A percentile compares a stretch with the other conserved stretches of the same genome.
phyloP scores from a whole-genome alignment of 2,797 vertebrate species.

The Muraenolepis orangiensis region DNA sequence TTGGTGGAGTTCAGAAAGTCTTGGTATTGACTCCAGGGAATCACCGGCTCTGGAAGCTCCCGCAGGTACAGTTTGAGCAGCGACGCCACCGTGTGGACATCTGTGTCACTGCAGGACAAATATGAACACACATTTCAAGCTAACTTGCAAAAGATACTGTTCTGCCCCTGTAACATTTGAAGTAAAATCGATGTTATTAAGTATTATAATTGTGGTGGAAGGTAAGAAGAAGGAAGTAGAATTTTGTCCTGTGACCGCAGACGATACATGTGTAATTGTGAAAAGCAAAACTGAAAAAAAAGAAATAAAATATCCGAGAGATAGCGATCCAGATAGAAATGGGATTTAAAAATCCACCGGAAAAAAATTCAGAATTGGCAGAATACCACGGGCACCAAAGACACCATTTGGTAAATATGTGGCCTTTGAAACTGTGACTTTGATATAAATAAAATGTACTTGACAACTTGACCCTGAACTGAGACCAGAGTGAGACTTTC shows the following conservation, averaged over 20 bases:
- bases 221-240: neutral
- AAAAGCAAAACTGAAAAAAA: neutral
- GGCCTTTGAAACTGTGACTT: no score
- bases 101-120: constrained; percentile 82
- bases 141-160: neutral
- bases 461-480: no score
- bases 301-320: no score
- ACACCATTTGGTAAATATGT: no score
- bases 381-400: no score
- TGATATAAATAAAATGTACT: no score
- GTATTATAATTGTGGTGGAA: no score
- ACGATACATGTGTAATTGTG: neutral
- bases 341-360: no score
- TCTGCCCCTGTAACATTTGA: neutral
- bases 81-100: constrained; percentile 96
- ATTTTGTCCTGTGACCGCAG: neutral
- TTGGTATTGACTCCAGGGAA: constrained; percentile 94
- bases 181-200: neutral
- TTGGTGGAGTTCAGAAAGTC: constrained; percentile 86
- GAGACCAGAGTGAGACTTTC: neutral
- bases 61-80: constrained; percentile 93
- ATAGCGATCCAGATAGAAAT: no score
- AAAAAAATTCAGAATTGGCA: no score
- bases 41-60: constrained; percentile 89
- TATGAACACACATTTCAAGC: neutral